These are phyloP conservation scores for Silurus aristotelis DNA, from an alignment of 2,797 vertebrate species.

Conservation along the genomic window DNA sequence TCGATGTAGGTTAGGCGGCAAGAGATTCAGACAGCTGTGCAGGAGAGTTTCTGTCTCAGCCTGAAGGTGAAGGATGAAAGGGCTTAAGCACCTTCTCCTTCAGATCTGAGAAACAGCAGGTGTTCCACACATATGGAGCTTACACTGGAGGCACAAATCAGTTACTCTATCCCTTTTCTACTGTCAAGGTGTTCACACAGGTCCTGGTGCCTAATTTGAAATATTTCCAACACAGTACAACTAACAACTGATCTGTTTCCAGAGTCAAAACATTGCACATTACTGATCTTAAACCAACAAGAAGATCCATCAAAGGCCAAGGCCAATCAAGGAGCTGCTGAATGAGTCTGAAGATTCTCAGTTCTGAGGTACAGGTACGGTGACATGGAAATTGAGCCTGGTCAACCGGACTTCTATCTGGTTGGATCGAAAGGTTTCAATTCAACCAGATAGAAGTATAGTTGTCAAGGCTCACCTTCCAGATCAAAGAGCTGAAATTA, in stretches of 20 bases:
- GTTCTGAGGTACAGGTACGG: no score
- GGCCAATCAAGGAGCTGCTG: not conserved
- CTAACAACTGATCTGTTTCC: not conserved
- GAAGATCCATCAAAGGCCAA: not conserved
- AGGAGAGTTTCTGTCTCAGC: not conserved
- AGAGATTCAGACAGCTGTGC: slow-evolving; percentile 16
- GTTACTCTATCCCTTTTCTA: not conserved
- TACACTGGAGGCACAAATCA: slow-evolving; percentile 6
- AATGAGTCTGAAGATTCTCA: no score
- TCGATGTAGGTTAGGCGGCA: not conserved
- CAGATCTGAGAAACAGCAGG: slow-evolving; percentile 41
- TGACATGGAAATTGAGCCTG: no score
- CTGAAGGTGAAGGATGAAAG: slow-evolving; percentile 36
- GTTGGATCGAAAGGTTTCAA: no score
- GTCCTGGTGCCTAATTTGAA: not conserved
- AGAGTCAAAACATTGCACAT: not conserved
- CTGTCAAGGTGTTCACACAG: not conserved
- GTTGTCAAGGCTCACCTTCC: no score
- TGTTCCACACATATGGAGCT: slow-evolving; percentile 35
- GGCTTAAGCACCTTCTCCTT: slow-evolving; percentile 18
- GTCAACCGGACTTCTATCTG: no score
- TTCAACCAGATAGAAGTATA: no score
- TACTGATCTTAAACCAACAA: not conserved
- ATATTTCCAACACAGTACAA: not conserved
- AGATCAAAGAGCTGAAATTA: not conserved